Percentiles rank a stretch among this genome's conserved stretches.
phyloP scores from a whole-genome alignment of 2,113 vertebrate genomes.

The Ptilorrhoa leucosticta region DNA sequence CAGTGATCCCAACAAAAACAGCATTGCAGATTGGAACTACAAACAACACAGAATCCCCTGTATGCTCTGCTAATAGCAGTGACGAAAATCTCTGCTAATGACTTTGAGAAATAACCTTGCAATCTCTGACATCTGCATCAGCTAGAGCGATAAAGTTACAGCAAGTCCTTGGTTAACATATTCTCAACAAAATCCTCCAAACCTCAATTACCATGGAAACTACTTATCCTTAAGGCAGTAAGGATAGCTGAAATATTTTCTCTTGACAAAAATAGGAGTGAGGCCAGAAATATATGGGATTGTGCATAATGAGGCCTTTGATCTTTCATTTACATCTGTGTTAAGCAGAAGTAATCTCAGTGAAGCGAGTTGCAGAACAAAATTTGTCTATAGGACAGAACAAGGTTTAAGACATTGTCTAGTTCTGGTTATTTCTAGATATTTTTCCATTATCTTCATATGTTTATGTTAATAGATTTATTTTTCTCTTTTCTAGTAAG shows the following conservation, averaged over 20 bases:
- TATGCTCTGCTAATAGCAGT: neutral
- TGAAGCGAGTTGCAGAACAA: neutral
- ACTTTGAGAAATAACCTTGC: neutral
- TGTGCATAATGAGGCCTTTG: neutral
- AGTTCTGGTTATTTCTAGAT: neutral
- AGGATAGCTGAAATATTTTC: neutral
- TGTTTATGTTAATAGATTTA: neutral
- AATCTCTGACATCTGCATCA: neutral
- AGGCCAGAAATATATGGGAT: neutral
- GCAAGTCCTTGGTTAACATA: neutral
- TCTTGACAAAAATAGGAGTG: neutral
- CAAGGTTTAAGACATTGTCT: neutral
- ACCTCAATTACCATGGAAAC: slow-evolving; percentile 38
- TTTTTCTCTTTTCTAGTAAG: neutral
- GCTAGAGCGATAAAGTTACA: neutral
- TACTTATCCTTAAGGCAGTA: neutral
- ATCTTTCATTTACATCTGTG: neutral
- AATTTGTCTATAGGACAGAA: neutral
- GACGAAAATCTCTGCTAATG: neutral
- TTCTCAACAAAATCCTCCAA: neutral
- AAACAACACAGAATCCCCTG: neutral
- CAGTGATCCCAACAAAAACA: neutral
- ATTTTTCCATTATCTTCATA: neutral
- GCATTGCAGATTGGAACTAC: neutral
- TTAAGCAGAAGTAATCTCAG: neutral